Conservation (phyloP, 2,797 vertebrate species). For the Prunella strophiata region DNA sequence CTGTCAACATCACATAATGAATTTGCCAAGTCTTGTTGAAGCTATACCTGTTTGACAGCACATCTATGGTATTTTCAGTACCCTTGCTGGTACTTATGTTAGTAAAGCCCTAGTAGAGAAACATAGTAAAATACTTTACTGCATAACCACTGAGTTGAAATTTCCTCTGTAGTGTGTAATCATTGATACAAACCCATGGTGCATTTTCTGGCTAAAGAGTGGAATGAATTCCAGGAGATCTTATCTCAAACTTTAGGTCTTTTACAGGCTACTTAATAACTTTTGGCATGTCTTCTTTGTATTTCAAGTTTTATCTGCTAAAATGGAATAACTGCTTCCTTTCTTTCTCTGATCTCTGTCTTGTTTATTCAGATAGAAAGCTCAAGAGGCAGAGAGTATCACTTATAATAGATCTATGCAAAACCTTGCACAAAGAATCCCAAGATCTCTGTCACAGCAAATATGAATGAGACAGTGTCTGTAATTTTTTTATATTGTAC, state of each 20-base stretch:
- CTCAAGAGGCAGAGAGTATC: not conserved
- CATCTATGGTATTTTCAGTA: not conserved
- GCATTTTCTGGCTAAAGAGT: not conserved
- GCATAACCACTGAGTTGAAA: not conserved
- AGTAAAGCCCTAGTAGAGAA: not conserved
- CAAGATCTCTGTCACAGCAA: not conserved
- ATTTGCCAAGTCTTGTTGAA: not conserved
- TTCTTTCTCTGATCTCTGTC: not conserved
- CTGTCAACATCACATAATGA: not conserved
- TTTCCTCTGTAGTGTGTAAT: not conserved
- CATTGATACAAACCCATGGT: not conserved
- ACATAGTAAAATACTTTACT: not conserved
- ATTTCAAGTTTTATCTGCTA: not conserved
- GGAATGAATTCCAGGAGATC: not conserved
- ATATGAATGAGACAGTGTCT: not conserved
- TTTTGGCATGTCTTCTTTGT: not conserved
- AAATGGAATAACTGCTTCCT: not conserved
- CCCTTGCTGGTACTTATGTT: not conserved
- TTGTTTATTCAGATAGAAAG: not conserved
- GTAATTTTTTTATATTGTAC: not conserved
- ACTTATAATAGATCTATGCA: not conserved
- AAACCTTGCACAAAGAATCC: not conserved
- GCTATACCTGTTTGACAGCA: not conserved
- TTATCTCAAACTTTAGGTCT: not conserved
- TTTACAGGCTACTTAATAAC: not conserved